Evolutionary conservation across 2,888 invertebrate species (phyloP), one percentile per base, ranked within the genome.

Genomic region (Calliscelio sp.): DNA sequence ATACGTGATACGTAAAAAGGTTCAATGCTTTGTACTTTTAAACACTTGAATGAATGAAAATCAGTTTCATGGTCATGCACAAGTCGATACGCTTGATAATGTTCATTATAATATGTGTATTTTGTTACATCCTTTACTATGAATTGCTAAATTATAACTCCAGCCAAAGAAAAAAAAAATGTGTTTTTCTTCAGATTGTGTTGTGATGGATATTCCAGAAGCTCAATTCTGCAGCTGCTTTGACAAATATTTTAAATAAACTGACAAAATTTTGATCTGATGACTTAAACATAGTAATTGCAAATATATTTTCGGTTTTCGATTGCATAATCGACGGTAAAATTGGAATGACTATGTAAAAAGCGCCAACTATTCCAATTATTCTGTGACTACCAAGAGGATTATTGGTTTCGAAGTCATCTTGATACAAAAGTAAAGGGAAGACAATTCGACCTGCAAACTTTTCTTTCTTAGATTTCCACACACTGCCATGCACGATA

Each of bases 301-400:
- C 44, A 22, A 49, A 55, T 55, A 55, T 55, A 25, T 55, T 81
- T 35, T 81, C 73, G 25, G 73, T 44, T 66, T 85, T 81, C 20
- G 82, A 85, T 38, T 51, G 53, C 46, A 81, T 74, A 24, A 57
- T 59, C 0, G 80, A 82, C 57, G 84, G 86, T 68, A 86, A 75
- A 51, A 81, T 84, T 25, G 81, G 82, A 20, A 85, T 63, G n/a
- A 66, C 74, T 18, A 85, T 61, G 38, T 80, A 81, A 35, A 86
- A 78, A 18, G 71, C 84, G 16, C 81, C 81, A 38, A 84, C 75
- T 53, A 85, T 86, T 51, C 63, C 74, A 25, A 75, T 66, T 8
- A 32, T 22, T 49, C 35, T 55, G 24, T 75, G 75, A 0, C 44
- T 75, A 32, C 66, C 65, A 66, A 75, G 65, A 44, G 44, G 44